Base-by-base conservation (phyloP, 2,888 invertebrate genomes). In the Zygogramma bicolorata region DNA sequence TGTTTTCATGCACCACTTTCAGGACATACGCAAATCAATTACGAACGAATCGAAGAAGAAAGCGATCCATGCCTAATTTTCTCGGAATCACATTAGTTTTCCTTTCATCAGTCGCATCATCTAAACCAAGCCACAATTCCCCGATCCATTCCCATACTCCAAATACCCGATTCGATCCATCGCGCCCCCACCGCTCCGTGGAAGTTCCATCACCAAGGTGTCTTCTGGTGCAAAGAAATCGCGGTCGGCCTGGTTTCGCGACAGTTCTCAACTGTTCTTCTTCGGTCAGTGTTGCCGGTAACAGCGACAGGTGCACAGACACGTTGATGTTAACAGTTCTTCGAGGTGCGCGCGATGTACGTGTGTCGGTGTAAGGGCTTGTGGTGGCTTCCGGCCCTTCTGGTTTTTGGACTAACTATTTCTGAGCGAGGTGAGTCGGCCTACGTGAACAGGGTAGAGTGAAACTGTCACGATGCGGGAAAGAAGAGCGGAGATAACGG, bases 141-240 rank as follows among this genome's bases (percentile, higher is more conserved):
- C 18, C 20, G 3, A 46, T 18, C 18, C 20, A 20, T 46, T 46
- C 46, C 46, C 46, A 46, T 46, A 53, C 27, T 53, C 53, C 53
- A 53, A 53, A 53, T 53, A 53, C 53, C 53, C 27, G 27, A 53
- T 53, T 53, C 27, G 22, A 22, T 15, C 53, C 53, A 22, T 25
- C n/a, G 27, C 2, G 13, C 13, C 53, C 38, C 38, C 60, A 38
- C 34, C 60, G n/a, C 3, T 20, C 10, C 8, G 5, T 58, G 57
- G 71, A 65, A 60, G 65, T 66, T 58, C 72, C 67, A 49, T 66
- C 71, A 63, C 74, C 15, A n/a, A 27, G 71, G 73, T 72, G 70
- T 79, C 76, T 75, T 74, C 75, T 70, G 71, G 75, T 74, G 76
- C 75, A 71, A 76, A 72, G 74, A 78, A 78, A 77, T 78, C 79